Evolutionary conservation across 2,797 vertebrate genomes (phyloP).

Genomic region (Epinephelus awoara): DNA sequence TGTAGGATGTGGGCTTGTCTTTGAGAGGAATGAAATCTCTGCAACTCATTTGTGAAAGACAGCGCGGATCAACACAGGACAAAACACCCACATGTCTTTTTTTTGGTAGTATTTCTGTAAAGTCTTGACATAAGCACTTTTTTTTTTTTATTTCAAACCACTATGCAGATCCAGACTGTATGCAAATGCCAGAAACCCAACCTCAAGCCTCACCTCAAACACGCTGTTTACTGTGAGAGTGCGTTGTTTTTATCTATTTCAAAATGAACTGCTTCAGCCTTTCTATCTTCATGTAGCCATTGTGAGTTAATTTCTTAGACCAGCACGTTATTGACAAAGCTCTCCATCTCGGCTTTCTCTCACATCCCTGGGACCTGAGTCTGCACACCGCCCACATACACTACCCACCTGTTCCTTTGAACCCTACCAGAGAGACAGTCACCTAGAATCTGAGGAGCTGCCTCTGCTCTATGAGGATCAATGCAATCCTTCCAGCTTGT

Average conservation of each 20-base stretch:
- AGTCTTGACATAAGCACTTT: not conserved
- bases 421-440: constrained; percentile 10
- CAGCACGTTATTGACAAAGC: constrained; percentile 38
- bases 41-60: constrained; percentile 1
- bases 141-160: constrained; percentile 5
- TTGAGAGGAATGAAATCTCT: constrained; percentile 14
- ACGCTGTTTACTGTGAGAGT: constrained; percentile 3
- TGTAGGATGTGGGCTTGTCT: constrained; percentile 9
- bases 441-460: constrained; percentile 31
- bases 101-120: constrained; percentile 2
- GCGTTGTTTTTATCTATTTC: constrained; percentile 11
- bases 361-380: constrained; percentile 47
- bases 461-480: constrained; percentile 48
- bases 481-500: constrained; percentile 28
- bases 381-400: constrained; percentile 45
- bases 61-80: not conserved
- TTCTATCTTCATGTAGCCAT: not conserved
- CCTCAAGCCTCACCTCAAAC: constrained; percentile 20
- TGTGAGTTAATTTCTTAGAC: constrained; percentile 19
- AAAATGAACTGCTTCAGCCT: constrained; percentile 16
- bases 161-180: not conserved
- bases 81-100: not conserved
- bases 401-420: constrained; percentile 27
- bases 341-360: constrained; percentile 24
- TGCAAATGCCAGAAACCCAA: not conserved